A percentile compares a stretch with the other conserved stretches of the same genome.
Evolutionary conservation across 2,113 vertebrate genomes (phyloP).

Genomic region (Vulpes vulpes): DNA sequence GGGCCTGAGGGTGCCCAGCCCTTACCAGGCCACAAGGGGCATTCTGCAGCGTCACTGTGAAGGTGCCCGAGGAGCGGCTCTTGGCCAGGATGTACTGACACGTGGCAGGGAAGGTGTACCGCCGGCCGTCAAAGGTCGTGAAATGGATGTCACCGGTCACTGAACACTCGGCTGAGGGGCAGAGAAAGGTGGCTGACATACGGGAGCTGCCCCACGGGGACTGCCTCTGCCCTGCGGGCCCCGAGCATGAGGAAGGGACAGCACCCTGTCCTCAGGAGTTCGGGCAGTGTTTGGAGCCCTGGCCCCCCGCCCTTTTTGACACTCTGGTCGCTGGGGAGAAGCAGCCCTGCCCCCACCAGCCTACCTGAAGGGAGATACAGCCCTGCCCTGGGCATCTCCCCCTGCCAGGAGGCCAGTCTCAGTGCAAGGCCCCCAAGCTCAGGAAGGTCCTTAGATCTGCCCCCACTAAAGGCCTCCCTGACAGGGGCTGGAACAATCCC

Average conservation of each 20-base stretch:
- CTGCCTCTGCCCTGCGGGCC: not conserved
- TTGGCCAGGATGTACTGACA: constrained; percentile 97
- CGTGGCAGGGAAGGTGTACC: constrained; percentile 93
- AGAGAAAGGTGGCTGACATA: not conserved
- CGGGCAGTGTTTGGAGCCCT: not conserved
- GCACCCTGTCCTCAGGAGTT: not conserved
- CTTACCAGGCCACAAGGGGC: constrained; percentile 94
- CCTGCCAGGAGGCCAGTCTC: not conserved
- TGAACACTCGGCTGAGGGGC: constrained; percentile 94
- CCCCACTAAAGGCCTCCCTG: not conserved
- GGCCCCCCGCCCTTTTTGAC: no score
- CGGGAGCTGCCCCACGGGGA: not conserved
- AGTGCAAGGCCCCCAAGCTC: not conserved
- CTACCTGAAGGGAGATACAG: not conserved
- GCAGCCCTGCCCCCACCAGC: not conserved
- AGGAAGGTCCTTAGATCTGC: not conserved
- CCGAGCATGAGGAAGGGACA: not conserved
- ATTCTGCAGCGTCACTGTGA: constrained; percentile 94
- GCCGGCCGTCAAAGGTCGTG: constrained; percentile 95
- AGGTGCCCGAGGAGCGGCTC: constrained; percentile 92
- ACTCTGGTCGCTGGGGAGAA: not conserved
- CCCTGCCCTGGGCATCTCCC: not conserved
- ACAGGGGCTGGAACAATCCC: not conserved
- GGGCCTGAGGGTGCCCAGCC: not conserved
- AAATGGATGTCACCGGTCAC: constrained; percentile 97